Evolutionary conservation across 2,797 vertebrate genomes (phyloP).

Genomic region (Varecia variegata): DNA sequence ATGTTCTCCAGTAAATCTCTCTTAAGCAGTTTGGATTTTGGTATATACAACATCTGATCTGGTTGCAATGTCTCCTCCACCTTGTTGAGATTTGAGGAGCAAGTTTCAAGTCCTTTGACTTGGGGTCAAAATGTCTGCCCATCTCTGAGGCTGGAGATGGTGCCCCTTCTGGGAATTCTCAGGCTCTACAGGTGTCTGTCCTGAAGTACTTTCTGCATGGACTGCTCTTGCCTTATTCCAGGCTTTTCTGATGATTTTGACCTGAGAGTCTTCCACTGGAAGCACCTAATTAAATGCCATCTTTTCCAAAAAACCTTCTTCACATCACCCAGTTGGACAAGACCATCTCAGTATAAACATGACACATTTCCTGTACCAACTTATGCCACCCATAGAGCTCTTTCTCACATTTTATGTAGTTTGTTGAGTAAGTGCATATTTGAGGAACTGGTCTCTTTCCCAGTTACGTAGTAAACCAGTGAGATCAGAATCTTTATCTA

Average conservation of each 20-base stretch:
- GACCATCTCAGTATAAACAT: too few species aligned
- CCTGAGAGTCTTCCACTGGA: not conserved
- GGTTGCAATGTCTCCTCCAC: too few species aligned
- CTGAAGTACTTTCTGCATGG: accelerated
- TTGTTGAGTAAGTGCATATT: not conserved
- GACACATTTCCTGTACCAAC: accelerated
- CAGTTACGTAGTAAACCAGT: not conserved
- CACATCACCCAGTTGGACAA: not conserved
- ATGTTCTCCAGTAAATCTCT: not conserved
- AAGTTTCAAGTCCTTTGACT: not conserved
- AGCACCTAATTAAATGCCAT: not conserved
- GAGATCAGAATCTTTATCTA: not conserved
- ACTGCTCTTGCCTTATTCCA: not conserved
- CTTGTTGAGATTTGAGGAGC: not conserved
- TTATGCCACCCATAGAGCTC: too few species aligned
- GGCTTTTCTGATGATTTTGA: not conserved
- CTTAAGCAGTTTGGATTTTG: not conserved
- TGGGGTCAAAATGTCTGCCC: too few species aligned
- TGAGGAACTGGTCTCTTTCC: not conserved
- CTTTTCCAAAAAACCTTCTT: not conserved
- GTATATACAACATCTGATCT: too few species aligned
- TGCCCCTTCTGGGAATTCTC: too few species aligned
- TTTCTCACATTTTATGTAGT: not conserved
- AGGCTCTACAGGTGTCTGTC: accelerated
- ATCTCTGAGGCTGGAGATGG: not conserved